Evolutionary conservation across 1,140 invertebrate species (phyloP).

Genomic region (Gryon sp.): DNA sequence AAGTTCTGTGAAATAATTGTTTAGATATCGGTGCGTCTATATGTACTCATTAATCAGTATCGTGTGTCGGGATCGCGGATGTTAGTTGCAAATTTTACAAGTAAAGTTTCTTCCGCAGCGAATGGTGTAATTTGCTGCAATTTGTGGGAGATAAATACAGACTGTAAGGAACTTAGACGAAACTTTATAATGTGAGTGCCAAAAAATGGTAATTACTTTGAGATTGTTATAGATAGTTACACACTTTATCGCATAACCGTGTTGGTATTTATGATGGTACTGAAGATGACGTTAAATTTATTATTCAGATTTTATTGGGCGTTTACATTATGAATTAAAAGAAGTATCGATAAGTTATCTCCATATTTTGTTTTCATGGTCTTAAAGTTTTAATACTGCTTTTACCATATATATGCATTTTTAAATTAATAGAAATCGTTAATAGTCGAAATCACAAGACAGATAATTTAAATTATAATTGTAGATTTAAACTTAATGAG

Average conservation of each 20-base stretch:
- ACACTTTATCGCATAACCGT: constrained; percentile 21
- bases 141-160: constrained; percentile 55
- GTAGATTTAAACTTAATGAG: too few species aligned
- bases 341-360: too few species aligned
- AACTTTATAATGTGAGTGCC: constrained; percentile 50
- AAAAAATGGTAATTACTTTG: constrained; percentile 54
- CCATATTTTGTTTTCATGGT: too few species aligned
- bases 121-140: constrained; percentile 49
- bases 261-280: constrained; percentile 19
- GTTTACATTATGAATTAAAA: too few species aligned
- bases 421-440: too few species aligned
- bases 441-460: too few species aligned
- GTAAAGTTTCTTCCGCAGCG: constrained; percentile 36
- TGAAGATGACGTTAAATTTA: constrained; percentile 12
- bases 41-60: constrained; percentile 45
- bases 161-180: constrained; percentile 32
- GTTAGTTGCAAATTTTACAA: constrained; percentile 47
- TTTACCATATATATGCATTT: too few species aligned
- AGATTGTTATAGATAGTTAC: constrained; percentile 35
- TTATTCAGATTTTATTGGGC: neutral
- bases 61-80: constrained; percentile 22
- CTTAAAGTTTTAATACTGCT: too few species aligned
- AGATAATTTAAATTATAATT: too few species aligned
- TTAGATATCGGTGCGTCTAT: constrained; percentile 1
- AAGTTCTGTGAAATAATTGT: constrained; percentile 13